These are phyloP conservation scores for Remorina albescens DNA, from an alignment of 2,797 vertebrate species.

Conservation along the genomic window DNA sequence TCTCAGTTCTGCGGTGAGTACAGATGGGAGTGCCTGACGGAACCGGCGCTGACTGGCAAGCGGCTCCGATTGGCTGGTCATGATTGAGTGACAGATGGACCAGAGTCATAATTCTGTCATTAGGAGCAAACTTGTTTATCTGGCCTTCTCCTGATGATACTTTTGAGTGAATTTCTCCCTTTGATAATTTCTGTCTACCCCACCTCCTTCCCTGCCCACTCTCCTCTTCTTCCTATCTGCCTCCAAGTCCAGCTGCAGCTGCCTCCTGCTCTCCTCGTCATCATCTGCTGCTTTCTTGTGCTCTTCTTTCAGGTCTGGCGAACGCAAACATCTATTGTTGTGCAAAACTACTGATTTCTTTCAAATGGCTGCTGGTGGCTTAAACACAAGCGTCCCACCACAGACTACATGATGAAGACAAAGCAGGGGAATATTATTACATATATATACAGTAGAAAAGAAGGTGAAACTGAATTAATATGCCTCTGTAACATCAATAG, in stretches of 20 bases:
- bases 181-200: too few species aligned
- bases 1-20: conserved; percentile 45
- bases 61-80: conserved; percentile 69
- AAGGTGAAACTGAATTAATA: too few species aligned
- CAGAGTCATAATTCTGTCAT: conserved; percentile 76
- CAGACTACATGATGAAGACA: not conserved
- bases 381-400: not conserved
- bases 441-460: too few species aligned
- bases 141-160: conserved; percentile 29
- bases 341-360: conserved; percentile 20
- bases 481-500: too few species aligned
- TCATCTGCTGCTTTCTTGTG: conserved; percentile 33
- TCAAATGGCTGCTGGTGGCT: conserved; percentile 13
- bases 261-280: conserved; percentile 45
- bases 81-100: conserved; percentile 81
- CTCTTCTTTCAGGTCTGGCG: conserved; percentile 27
- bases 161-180: too few species aligned
- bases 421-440: too few species aligned
- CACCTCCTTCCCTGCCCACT: not conserved
- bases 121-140: conserved; percentile 60
- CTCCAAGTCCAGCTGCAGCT: conserved; percentile 49
- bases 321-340: conserved; percentile 32
- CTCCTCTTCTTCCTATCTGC: conserved; percentile 26
- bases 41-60: conserved; percentile 80
- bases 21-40: conserved; percentile 83